Conservation (phyloP, 2,888 invertebrate genomes). For the Drosophila rubida region DNA sequence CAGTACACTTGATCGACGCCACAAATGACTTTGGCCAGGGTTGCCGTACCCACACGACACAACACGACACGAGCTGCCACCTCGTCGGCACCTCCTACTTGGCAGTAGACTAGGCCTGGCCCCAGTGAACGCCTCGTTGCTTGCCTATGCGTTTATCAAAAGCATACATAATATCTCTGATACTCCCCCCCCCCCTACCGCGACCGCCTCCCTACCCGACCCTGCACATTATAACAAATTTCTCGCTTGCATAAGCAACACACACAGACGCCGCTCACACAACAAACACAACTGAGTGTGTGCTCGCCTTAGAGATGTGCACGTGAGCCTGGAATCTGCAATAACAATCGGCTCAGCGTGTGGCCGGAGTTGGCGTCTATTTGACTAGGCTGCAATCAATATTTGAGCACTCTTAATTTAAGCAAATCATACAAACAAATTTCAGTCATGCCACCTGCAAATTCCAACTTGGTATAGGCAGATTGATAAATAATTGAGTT, state of each 20-base stretch:
- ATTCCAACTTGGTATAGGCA: too few relatives aligned
- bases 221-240: constrained; percentile 80
- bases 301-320: constrained; percentile 52
- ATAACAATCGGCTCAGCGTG: not conserved
- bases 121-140: constrained; percentile 73
- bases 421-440: too few relatives aligned
- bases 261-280: constrained; percentile 62
- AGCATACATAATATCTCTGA: constrained; percentile 65
- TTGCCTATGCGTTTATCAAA: constrained; percentile 80
- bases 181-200: constrained; percentile 27
- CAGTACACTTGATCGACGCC: constrained; percentile 79
- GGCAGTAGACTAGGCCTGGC: constrained; percentile 53
- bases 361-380: not conserved
- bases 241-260: constrained; percentile 80
- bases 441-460: too few relatives aligned
- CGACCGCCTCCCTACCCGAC: too few relatives aligned
- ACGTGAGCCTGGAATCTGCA: constrained; percentile 14
- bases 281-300: constrained; percentile 44
- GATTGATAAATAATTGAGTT: too few relatives aligned
- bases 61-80: not conserved
- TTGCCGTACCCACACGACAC: constrained; percentile 11
- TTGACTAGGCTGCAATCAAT: not conserved
- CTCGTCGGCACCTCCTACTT: not conserved
- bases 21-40: constrained; percentile 73
- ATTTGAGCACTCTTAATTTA: not conserved